phyloP scores from a whole-genome alignment of 2,113 vertebrate genomes.

The Pygoscelis adeliae region DNA sequence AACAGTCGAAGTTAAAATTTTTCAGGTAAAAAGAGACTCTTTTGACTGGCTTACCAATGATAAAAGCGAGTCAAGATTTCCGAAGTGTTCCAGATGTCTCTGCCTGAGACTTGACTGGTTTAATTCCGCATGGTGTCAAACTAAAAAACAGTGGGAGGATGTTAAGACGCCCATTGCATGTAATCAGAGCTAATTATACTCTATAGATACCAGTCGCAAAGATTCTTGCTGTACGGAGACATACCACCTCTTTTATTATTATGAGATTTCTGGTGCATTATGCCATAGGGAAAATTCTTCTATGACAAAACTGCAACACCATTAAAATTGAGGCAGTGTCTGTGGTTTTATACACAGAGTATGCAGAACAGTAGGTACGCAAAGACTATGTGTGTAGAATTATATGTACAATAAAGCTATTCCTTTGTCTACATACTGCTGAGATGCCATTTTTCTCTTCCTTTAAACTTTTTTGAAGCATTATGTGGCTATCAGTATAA shows the following conservation, averaged over 20 bases:
- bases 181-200: background rate
- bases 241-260: background rate
- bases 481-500: background rate
- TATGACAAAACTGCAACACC: background rate
- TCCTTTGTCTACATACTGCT: background rate
- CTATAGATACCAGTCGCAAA: background rate
- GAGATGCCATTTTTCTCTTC: background rate
- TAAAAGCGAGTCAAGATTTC: background rate
- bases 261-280: rapidly evolving
- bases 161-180: background rate
- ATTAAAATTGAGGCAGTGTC: background rate
- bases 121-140: background rate
- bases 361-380: background rate
- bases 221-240: background rate
- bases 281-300: background rate
- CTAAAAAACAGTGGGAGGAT: background rate
- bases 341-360: background rate
- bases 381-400: rapidly evolving
- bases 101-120: background rate
- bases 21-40: background rate
- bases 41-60: background rate
- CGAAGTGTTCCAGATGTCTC: background rate
- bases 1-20: background rate
- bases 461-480: background rate
- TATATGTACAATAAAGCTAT: background rate